A percentile compares a stretch with the other conserved stretches of the same genome.
These are phyloP conservation scores for Oedothorax gibbosus DNA, from an alignment of 1,140 invertebrate species.

Conservation along the genomic window DNA sequence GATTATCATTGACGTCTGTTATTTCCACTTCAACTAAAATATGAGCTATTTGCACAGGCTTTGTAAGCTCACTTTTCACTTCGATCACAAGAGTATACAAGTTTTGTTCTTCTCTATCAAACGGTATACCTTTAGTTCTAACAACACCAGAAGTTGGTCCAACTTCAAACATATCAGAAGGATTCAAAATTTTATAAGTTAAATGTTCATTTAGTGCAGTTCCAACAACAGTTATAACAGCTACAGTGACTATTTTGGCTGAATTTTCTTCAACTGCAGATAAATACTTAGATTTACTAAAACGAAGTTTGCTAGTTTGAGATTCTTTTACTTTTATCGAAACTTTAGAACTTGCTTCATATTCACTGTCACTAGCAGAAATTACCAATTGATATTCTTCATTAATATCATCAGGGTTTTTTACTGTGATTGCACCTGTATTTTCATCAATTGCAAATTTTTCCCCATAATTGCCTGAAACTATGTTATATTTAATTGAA, in stretches of 20 bases:
- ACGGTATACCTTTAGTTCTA: constrained; percentile 76
- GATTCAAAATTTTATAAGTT: constrained; percentile 88
- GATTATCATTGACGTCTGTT: constrained; percentile 89
- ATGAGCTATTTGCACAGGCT: constrained; percentile 77
- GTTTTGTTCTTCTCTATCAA: constrained; percentile 89
- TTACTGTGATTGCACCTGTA: constrained; percentile 80
- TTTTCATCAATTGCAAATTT: constrained; percentile 82
- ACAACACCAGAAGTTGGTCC: constrained; percentile 89
- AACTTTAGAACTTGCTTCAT: constrained; percentile 70
- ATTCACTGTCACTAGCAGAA: constrained; percentile 73
- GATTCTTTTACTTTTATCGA: constrained; percentile 76
- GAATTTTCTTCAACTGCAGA: constrained; percentile 87
- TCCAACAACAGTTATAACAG: constrained; percentile 87
- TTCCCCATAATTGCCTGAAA: constrained; percentile 82
- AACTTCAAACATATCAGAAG: constrained; percentile 88
- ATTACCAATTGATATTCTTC: constrained; percentile 69
- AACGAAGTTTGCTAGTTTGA: constrained; percentile 81
- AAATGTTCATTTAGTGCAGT: constrained; percentile 88
- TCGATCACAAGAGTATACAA: constrained; percentile 68
- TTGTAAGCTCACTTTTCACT: constrained; percentile 67
- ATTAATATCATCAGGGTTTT: constrained; percentile 71
- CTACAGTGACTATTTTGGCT: constrained; percentile 81
- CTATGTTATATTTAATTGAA: constrained; percentile 81
- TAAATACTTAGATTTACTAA: constrained; percentile 84
- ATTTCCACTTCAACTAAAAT: constrained; percentile 83